phyloP scores from a whole-genome alignment of 2,797 vertebrate genomes.

The Enteromius thamalakanensis region DNA sequence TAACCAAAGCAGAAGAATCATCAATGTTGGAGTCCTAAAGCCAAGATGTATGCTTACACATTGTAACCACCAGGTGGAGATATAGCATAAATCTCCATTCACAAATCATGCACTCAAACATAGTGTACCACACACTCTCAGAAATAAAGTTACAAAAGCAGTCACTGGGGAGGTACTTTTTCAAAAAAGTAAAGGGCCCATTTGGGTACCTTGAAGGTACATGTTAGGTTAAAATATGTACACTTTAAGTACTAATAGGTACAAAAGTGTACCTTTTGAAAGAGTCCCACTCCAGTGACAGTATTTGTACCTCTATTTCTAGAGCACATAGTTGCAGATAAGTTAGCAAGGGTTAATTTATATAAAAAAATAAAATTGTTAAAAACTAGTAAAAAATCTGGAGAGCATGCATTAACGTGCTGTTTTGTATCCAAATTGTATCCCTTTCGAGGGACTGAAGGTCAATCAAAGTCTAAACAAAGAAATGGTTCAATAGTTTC shows the following conservation, averaged over 20 bases:
- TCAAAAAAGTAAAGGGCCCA: too few relatives aligned
- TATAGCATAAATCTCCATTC: background rate
- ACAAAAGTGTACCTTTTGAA: too few relatives aligned
- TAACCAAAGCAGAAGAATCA: background rate
- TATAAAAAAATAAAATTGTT: background rate
- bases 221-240: too few relatives aligned
- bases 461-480: constrained; percentile 6
- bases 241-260: too few relatives aligned
- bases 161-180: too few relatives aligned
- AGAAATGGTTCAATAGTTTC: constrained; percentile 11
- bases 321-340: background rate
- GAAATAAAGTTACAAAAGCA: too few relatives aligned
- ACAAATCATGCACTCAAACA: constrained; percentile 13
- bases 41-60: background rate
- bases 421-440: background rate
- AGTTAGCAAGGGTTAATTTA: background rate
- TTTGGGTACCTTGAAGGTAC: too few relatives aligned
- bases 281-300: too few relatives aligned
- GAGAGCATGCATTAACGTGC: background rate
- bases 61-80: constrained; percentile 70
- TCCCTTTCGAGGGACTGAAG: background rate
- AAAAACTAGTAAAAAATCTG: background rate
- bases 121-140: background rate
- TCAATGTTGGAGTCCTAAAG: background rate
- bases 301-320: too few relatives aligned